Evolutionary conservation across 1,140 invertebrate species (phyloP).

Genomic region (Ceratitis capitata): DNA sequence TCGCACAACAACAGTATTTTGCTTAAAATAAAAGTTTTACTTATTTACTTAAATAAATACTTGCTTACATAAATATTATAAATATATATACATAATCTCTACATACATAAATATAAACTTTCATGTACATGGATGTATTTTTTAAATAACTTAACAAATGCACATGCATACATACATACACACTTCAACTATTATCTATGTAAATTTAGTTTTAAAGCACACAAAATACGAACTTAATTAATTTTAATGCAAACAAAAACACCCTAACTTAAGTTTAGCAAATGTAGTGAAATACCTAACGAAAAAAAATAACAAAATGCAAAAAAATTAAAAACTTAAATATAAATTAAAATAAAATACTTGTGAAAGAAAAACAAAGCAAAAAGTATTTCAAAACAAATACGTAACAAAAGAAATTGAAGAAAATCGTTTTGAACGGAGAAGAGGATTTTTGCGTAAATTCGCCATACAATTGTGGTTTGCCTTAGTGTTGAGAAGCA

Average conservation of each 20-base stretch:
- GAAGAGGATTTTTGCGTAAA: not conserved
- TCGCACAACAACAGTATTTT: slow-evolving; percentile 33
- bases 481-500: not conserved
- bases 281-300: slow-evolving; percentile 31
- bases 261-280: slow-evolving; percentile 23
- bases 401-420: not conserved
- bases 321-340: not conserved
- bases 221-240: not conserved
- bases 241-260: not conserved
- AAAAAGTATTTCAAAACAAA: not conserved
- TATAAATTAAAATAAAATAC: not conserved
- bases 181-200: not conserved
- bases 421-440: not conserved
- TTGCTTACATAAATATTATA: not conserved
- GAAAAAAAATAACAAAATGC: not conserved
- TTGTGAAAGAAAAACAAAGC: not conserved
- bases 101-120: not conserved
- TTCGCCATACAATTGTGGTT: not conserved
- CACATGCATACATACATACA: not conserved
- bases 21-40: slow-evolving; percentile 26
- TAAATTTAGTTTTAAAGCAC: not conserved
- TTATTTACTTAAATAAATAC: not conserved
- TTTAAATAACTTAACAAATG: not conserved
- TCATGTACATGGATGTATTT: not conserved
- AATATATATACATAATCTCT: not conserved